Base-by-base conservation (phyloP, 2,113 vertebrate species). In the Pygoscelis adeliae region DNA sequence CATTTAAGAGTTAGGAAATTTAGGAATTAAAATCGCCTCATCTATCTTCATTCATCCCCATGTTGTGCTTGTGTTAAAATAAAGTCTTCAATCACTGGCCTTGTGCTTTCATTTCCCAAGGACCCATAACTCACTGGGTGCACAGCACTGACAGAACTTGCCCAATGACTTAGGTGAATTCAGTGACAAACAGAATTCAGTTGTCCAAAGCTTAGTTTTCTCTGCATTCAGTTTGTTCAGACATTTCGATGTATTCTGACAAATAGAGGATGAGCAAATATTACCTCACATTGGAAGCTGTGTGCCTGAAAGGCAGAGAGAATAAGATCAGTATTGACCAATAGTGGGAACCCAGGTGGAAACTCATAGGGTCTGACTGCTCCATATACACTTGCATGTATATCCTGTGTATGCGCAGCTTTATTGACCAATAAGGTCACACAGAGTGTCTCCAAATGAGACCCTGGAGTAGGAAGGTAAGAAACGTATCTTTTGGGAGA, bases 81-180 rank as follows among this genome's bases (percentile, higher is more conserved):
- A 12, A 87, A 67, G 47, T 55, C n/a, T 88, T 93, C 49, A 59
- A 15, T 72, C 47, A 59, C 23, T 6, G 6, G 13, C 12, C 30
- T 84, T 88, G 40, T 88, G 22, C 23, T 95, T 82, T 90, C 38
- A 16, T 90, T 49, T 91, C n/a, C 29, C 38, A 79, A 63, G 61
- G 47, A 67, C 22, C 11, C 6, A 7, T 55, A 91, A 59, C 6
- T 84, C 69, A 58, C 62, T 74, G 17, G 4, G 17, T 63, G 32
- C 46, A 62, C 22, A 55, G 12, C 23, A 47, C 26, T 82, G 66
- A 42, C 32, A 76, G 42, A 82, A 90, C n/a, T 95, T 90, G 17
- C 29, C 44, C 22, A 23, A 7, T 34, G 19, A 53, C n/a, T 72
- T 76, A 3, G 16, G 10, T 84, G 66, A 92, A 55, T 83, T 94